Conservation (phyloP, 2,888 invertebrate genomes). For the Lydus trimaculatus region DNA sequence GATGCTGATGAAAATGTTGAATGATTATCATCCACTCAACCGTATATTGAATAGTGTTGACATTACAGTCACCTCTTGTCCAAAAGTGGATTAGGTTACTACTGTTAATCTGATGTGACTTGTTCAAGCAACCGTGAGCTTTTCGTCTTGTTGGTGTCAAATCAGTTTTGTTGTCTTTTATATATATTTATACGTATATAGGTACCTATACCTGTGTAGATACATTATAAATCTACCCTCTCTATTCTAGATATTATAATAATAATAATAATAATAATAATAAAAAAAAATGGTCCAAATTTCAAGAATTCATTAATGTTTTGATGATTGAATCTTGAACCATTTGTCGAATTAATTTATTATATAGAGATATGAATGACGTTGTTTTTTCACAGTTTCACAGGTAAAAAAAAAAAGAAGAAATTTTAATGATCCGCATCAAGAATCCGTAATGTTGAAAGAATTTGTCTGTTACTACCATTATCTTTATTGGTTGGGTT, state of each 20-base stretch:
- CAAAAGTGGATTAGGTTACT: slow-evolving; percentile 53
- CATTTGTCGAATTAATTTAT: neutral
- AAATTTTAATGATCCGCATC: neutral
- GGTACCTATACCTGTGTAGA: neutral
- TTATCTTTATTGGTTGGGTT: neutral
- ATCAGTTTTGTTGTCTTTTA: slow-evolving; percentile 34
- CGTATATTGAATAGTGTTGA: slow-evolving; percentile 39
- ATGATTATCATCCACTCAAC: slow-evolving; percentile 10
- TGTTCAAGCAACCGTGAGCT: slow-evolving; percentile 53
- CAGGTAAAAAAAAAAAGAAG: slow-evolving; percentile 2
- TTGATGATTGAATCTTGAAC: neutral
- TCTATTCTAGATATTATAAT: too few species aligned
- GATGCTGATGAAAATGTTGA: slow-evolving; percentile 7
- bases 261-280: too few species aligned
- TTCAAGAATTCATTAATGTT: neutral
- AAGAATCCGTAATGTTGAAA: neutral
- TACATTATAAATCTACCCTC: neutral
- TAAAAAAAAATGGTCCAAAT: too few species aligned
- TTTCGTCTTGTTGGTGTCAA: slow-evolving; percentile 44
- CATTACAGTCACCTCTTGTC: slow-evolving; percentile 52
- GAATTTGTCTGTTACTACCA: slow-evolving; percentile 1
- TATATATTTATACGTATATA: slow-evolving; percentile 13
- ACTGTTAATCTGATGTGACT: slow-evolving; percentile 49
- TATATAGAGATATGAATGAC: neutral
- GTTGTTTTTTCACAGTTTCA: neutral